Percentiles rank a stretch among this genome's conserved stretches.
phyloP scores from a whole-genome alignment of 2,113 vertebrate species.

The Oreochromis aureus region DNA sequence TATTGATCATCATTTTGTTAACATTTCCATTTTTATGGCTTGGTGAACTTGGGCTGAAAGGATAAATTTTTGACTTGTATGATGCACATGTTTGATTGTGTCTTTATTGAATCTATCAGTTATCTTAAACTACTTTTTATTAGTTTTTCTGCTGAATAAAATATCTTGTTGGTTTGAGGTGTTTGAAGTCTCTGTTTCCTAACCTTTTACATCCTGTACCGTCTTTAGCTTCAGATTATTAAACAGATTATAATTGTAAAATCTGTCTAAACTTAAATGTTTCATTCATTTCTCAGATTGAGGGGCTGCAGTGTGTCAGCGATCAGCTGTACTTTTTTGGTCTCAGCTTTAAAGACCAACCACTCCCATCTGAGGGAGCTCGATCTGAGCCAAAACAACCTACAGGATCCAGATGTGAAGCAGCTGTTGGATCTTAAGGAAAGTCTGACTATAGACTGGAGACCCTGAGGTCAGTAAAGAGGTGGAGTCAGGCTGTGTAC shows the following conservation, averaged over 20 bases:
- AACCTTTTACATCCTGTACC: background rate
- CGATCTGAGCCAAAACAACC: background rate
- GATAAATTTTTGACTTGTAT: background rate
- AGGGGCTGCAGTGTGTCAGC: background rate
- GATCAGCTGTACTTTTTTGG: background rate
- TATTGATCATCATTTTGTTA: background rate
- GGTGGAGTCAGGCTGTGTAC: background rate
- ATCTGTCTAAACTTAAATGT: background rate
- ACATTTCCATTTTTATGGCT: background rate
- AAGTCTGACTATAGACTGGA: background rate
- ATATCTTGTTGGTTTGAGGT: background rate
- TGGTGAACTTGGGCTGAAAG: background rate
- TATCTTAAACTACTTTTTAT: background rate
- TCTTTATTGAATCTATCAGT: background rate
- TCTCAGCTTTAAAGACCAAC: background rate
- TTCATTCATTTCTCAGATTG: background rate
- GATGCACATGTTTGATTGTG: background rate
- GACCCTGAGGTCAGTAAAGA: background rate
- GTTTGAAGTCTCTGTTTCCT: background rate
- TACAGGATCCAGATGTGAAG: background rate
- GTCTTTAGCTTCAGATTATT: background rate
- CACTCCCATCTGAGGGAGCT: background rate
- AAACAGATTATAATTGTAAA: background rate
- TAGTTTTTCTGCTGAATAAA: rapidly evolving
- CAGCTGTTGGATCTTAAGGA: background rate